These are phyloP conservation scores for Chloroclystis v-ata DNA, from an alignment of 2,888 invertebrate genomes.

Conservation along the genomic window DNA sequence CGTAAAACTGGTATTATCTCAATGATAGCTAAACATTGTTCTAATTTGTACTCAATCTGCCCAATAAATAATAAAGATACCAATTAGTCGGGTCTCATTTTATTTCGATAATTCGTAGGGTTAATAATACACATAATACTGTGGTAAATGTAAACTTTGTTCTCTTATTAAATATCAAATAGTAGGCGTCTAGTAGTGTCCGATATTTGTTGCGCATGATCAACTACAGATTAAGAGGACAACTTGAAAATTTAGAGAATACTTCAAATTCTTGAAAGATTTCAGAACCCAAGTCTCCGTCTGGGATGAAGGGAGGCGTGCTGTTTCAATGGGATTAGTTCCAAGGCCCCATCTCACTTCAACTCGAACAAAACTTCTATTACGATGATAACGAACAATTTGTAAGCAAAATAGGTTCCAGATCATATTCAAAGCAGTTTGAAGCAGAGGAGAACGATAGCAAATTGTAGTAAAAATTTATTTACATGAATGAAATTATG, in stretches of 20 bases:
- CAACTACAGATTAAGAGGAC: slow-evolving; percentile 1
- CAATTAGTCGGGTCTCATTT: too few relatives aligned
- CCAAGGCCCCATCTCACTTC: slow-evolving; percentile 9
- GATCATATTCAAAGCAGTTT: slow-evolving; percentile 6
- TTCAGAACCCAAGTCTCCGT: background rate
- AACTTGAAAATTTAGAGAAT: slow-evolving; percentile 2
- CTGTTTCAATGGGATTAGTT: slow-evolving; percentile 10
- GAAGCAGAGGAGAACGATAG: slow-evolving; percentile 3
- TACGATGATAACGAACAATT: slow-evolving; percentile 7
- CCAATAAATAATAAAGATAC: too few relatives aligned
- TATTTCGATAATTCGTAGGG: too few relatives aligned
- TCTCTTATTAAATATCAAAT: too few relatives aligned
- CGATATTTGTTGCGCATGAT: background rate
- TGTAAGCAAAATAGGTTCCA: slow-evolving; percentile 9
- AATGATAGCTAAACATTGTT: too few relatives aligned
- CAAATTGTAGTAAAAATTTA: slow-evolving; percentile 9
- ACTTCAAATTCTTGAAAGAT: slow-evolving; percentile 4
- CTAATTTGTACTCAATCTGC: too few relatives aligned
- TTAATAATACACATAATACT: too few relatives aligned
- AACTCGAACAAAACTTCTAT: slow-evolving; percentile 13
- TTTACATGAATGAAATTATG: background rate
- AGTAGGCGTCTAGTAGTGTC: background rate
- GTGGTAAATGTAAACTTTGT: too few relatives aligned
- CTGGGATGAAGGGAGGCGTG: slow-evolving; percentile 1
- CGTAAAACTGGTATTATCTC: too few relatives aligned